Evolutionary conservation across 1,140 invertebrate genomes (phyloP).

Genomic region (Calephelis nemesis): DNA sequence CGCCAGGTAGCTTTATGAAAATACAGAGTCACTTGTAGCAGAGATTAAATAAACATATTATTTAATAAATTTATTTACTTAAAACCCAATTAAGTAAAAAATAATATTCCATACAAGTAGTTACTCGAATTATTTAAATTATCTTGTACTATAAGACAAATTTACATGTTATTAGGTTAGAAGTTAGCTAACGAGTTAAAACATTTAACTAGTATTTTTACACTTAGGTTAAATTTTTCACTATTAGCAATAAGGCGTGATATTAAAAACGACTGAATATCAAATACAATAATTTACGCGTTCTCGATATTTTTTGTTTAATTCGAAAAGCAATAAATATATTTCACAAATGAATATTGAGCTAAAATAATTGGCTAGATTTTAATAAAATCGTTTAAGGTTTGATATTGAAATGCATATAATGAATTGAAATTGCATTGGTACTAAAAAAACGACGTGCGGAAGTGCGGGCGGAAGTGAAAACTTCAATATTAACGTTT

Average conservation of each 20-base stretch:
- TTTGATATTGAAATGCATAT: too few species aligned
- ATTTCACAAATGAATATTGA: too few species aligned
- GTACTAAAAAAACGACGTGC: too few species aligned
- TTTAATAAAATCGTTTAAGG: too few species aligned
- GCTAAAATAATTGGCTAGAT: too few species aligned
- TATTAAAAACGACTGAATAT: constrained; percentile 8
- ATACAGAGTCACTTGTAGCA: background rate
- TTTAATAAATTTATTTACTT: background rate
- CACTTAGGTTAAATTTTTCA: constrained; percentile 3
- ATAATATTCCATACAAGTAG: background rate
- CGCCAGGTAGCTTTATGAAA: background rate
- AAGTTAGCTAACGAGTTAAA: background rate
- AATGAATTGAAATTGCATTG: too few species aligned
- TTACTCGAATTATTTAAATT: background rate
- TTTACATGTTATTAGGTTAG: constrained; percentile 8
- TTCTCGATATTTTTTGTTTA: background rate
- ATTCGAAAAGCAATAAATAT: constrained; percentile 15
- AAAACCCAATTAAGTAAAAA: background rate
- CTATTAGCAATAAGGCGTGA: background rate
- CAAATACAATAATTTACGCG: constrained; percentile 4
- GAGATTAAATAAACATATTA: background rate
- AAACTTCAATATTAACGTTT: too few species aligned
- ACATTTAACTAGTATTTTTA: background rate
- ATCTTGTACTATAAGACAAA: background rate
- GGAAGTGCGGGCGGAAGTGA: too few species aligned